Conservation (phyloP, 2,797 vertebrate species). For the Characodon lateralis region DNA sequence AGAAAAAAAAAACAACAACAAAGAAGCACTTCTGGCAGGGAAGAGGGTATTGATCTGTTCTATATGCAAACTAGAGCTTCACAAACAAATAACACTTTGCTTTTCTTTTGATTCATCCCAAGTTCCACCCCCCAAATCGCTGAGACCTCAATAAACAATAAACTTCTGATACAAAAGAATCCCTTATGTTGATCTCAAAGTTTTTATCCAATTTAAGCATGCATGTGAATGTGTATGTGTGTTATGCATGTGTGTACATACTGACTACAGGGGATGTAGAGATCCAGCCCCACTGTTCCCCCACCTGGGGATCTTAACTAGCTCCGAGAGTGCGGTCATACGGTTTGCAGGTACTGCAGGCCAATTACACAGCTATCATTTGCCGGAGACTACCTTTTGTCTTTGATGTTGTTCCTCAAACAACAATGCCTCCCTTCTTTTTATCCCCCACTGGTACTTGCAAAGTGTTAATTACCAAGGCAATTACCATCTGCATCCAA, state of each 20-base stretch:
- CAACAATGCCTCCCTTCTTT: conserved; percentile 71
- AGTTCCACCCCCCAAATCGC: conserved; percentile 65
- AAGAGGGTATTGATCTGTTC: conserved; percentile 61
- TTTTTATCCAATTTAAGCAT: conserved; percentile 62
- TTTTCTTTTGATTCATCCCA: conserved; percentile 71
- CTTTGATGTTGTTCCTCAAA: conserved; percentile 80
- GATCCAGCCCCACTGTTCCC: conserved; percentile 58
- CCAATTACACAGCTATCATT: conserved; percentile 81
- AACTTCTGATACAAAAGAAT: conserved; percentile 59
- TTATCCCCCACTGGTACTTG: conserved; percentile 58
- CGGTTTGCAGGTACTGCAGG: conserved; percentile 65
- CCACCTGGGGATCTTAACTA: conserved; percentile 77
- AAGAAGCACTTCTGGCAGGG: conserved; percentile 58
- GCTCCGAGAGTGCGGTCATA: conserved; percentile 65
- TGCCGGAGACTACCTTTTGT: conserved; percentile 72
- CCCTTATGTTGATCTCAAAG: conserved; percentile 70
- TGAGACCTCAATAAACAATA: conserved; percentile 73
- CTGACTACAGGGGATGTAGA: conserved; percentile 45
- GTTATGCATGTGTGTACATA: conserved; percentile 28
- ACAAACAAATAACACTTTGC: conserved; percentile 63
- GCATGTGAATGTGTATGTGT: conserved; percentile 37
- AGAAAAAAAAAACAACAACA: conserved; percentile 49
- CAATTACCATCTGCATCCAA: conserved; percentile 76
- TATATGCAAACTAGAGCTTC: conserved; percentile 62
- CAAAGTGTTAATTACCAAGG: conserved; percentile 76